Evolutionary conservation across 2,888 invertebrate genomes (phyloP), one percentile per base, ranked within the genome.

Genomic region (Xestia c-nigrum): DNA sequence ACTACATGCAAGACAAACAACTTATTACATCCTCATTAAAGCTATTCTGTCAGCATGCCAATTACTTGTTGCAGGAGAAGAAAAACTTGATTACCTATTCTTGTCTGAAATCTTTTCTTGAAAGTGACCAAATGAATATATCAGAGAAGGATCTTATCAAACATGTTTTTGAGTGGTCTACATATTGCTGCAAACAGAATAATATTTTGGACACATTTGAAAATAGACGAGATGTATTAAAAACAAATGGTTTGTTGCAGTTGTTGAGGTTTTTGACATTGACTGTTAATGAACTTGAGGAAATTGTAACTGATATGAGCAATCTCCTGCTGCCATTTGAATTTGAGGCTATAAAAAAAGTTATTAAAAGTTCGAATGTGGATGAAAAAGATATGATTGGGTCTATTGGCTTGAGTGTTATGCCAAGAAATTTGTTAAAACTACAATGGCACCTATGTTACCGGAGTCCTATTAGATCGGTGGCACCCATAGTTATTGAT

Each of bases 151-250:
- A 97, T 90, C 93, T 97, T 16, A 96, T 97, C 59, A 94, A 94
- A 82, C 93, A 96, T 88, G 95, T 97, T 31, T 94, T 97, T 89
- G 94, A 95, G 78, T 97, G 97, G 97, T 96, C 97, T 63, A 86
- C 92, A 72, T 89, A 93, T 84, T 97, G 97, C 89, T 97, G 97
- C 88, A 89, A 95, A 89, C 93, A 94, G 83, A 93, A 94, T 84
- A 92, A 94, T 80, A 87, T 97, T 24, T 87, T 92, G 67, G 88
- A 90, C 59, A 94, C 95, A 70, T 88, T 95, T 74, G 94, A 95
- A 83, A 97, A 96, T 88, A 94, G 97, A 88, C 92, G 96, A 74
- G 91, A 94, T 64, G 81, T 96, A 59, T 88, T 97, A 74, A 91
- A 93, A 65, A 94, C 95, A 55, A 92, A 93, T 87, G 96, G 94